Evolutionary conservation across 2,113 vertebrate species (phyloP).

Genomic region (Podiceps cristatus): DNA sequence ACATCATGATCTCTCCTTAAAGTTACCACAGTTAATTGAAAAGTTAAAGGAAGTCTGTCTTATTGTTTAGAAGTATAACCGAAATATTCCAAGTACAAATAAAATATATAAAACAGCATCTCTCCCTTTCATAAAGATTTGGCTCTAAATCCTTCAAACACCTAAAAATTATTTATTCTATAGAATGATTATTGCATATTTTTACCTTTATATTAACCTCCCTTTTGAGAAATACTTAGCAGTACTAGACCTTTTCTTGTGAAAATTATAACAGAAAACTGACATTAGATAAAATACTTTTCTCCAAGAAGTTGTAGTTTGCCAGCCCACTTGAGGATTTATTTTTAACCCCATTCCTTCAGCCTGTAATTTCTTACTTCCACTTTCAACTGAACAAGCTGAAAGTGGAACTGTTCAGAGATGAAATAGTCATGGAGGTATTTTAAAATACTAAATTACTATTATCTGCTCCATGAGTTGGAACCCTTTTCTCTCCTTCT

Average conservation of each 20-base stretch:
- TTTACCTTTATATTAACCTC: not conserved
- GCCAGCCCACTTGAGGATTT: not conserved
- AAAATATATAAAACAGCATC: not conserved
- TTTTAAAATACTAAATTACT: constrained; percentile 51
- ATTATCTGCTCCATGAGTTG: not conserved
- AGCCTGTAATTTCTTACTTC: constrained; percentile 51
- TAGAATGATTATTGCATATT: not conserved
- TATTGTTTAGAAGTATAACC: not conserved
- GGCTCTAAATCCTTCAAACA: not conserved
- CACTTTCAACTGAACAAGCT: not conserved
- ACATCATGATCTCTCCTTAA: not conserved
- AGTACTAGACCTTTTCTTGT: not conserved
- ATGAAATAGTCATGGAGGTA: constrained; percentile 16
- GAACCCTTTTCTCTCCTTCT: not conserved
- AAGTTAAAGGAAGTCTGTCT: not conserved
- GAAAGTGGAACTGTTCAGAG: not conserved
- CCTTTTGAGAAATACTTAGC: not conserved
- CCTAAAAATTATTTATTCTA: not conserved
- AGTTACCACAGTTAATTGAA: not conserved
- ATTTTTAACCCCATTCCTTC: constrained; percentile 47
- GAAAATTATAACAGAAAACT: not conserved
- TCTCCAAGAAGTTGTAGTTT: constrained; percentile 15
- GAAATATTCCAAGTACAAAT: not conserved
- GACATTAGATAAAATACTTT: not conserved
- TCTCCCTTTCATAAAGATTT: not conserved